These are phyloP conservation scores for Shargacucullia verbasci DNA, from an alignment of 2,888 invertebrate species.

Conservation along the genomic window DNA sequence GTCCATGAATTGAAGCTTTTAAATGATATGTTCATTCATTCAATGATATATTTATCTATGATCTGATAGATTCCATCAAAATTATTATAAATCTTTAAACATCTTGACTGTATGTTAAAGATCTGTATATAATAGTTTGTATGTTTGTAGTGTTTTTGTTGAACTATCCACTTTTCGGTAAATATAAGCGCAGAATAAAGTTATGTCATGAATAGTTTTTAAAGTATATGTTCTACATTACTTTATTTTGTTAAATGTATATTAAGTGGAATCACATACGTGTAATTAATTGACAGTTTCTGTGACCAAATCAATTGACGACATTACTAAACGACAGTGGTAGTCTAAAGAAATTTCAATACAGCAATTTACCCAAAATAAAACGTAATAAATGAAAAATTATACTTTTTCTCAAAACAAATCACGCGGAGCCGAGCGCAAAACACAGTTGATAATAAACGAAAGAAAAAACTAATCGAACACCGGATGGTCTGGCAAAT, in stretches of 20 bases:
- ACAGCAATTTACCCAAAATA: no score
- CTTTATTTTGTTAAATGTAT: no score
- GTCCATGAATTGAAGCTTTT: constrained; percentile 23
- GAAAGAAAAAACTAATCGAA: constrained; percentile 58
- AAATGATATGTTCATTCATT: constrained; percentile 22
- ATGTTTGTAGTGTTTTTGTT: neutral
- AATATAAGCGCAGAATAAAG: no score
- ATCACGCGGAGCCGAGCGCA: constrained; percentile 31
- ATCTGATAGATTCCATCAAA: constrained; percentile 24
- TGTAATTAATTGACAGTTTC: no score
- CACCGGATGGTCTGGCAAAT: constrained; percentile 58
- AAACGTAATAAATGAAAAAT: no score
- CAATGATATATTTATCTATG: constrained; percentile 12
- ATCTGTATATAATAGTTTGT: neutral
- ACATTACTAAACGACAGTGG: no score
- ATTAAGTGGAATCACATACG: no score
- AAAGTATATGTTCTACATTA: no score
- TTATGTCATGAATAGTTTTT: no score
- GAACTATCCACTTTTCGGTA: no score
- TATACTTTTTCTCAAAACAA: neutral
- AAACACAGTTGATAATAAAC: constrained; percentile 54
- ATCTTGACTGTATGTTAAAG: constrained; percentile 3
- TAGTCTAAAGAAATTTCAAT: no score
- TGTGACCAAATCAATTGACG: no score
- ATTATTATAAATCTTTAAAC: constrained; percentile 31